These are phyloP conservation scores for Neostethus bicornis DNA, from an alignment of 2,797 vertebrate genomes.

Conservation along the genomic window DNA sequence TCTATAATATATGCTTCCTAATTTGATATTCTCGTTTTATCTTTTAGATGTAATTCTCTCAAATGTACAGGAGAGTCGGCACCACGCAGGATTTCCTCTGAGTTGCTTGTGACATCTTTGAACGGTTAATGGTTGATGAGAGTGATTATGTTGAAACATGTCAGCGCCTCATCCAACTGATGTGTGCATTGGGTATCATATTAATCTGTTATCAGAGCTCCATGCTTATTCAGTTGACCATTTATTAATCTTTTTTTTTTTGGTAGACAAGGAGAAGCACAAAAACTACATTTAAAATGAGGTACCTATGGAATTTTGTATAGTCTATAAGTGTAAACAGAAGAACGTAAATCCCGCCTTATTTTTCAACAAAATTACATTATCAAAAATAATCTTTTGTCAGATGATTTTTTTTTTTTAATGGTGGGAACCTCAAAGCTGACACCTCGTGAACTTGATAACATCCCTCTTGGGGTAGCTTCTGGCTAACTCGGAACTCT, in stretches of 20 bases:
- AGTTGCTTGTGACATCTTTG: constrained; percentile 50
- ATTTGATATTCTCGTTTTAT: constrained; percentile 77
- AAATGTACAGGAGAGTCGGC: constrained; percentile 40
- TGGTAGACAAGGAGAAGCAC: not conserved
- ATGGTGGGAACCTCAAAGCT: constrained; percentile 1
- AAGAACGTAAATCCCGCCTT: not conserved
- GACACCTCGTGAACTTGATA: constrained; percentile 24
- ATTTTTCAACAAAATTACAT: not conserved
- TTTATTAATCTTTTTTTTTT: constrained; percentile 13
- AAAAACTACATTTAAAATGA: not conserved
- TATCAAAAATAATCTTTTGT: not conserved
- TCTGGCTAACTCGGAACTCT: constrained; percentile 22
- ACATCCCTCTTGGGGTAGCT: constrained; percentile 31
- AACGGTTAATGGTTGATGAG: constrained; percentile 32
- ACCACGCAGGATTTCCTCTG: constrained; percentile 34
- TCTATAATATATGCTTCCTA: constrained; percentile 75
- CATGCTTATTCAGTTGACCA: constrained; percentile 8
- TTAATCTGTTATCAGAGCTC: constrained; percentile 11
- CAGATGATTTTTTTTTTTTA: not conserved
- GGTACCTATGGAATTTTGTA: not conserved
- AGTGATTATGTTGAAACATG: constrained; percentile 32
- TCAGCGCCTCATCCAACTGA: constrained; percentile 13
- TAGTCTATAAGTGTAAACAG: not conserved
- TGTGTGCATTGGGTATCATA: constrained; percentile 19
- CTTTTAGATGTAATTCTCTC: constrained; percentile 65